Evolutionary conservation across 2,113 vertebrate species (phyloP), one percentile per base, ranked within the genome.

Genomic region (Bubo bubo): DNA sequence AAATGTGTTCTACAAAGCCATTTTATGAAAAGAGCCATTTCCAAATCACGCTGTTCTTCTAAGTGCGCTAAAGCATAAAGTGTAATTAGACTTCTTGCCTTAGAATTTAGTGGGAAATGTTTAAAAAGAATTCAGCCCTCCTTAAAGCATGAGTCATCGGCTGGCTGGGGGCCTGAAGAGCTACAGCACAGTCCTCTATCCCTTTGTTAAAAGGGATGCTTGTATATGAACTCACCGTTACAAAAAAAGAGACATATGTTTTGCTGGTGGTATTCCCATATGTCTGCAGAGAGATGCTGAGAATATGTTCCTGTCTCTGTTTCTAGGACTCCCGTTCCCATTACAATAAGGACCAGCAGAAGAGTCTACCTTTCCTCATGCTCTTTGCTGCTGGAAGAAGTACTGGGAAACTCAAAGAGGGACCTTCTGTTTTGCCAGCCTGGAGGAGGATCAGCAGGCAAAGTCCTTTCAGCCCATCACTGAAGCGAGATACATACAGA

Each of bases 31-130:
- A 96, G 64, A 91, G 20, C 80, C 84, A 85, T 94, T 96, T 96
- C 83, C 66, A 97, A 96, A 92, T 92, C 93, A 95, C 70, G 88
- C 96, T 95, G 95, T 94, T 96, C 95, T 92, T 95, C 93, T 96
- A 90, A 96, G 90, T 87, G 84, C 0, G 34, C 87, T 93, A 96
- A 96, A 91, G 80, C 80, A 87, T 96, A 75, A 94, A 96, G 93
- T 85, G 95, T 90, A 96, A 96, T 97, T 96, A 96, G 96, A 96
- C 53, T 94, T 93, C 53, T 91, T 96, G 90, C 87, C 66, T 97
- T 79, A 90, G 92, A 96, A 93, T 95, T 82, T 53, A 79, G 73
- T 88, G 56, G 87, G 53, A 89, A 95, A 90, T 2, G 4, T 75
- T 94, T 85, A 17, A 93, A 89, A 85, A 84, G 58, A 90, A 68